These are phyloP conservation scores for Periplaneta americana DNA, from an alignment of 1,140 invertebrate genomes.

Conservation along the genomic window DNA sequence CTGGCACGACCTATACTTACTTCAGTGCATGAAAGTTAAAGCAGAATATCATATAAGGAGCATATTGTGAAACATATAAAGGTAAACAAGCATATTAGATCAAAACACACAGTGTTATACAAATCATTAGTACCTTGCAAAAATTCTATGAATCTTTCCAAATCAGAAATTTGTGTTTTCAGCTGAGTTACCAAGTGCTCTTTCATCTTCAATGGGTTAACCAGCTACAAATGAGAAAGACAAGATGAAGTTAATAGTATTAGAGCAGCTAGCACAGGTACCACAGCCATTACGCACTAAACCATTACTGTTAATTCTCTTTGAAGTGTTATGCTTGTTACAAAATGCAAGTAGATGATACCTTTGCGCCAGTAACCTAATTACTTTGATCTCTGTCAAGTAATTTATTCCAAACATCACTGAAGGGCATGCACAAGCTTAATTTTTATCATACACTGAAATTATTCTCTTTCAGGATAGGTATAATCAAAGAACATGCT, in stretches of 20 bases:
- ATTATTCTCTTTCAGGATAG: no score
- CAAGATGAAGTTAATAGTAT: neutral
- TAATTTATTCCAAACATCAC: no score
- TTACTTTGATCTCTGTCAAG: no score
- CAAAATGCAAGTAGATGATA: no score
- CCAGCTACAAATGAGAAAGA: conserved; percentile 61
- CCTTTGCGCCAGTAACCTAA: no score
- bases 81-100: neutral
- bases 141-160: conserved; percentile 96
- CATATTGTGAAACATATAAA: neutral
- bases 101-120: neutral
- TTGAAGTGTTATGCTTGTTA: neutral
- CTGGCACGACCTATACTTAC: no score
- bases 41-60: neutral
- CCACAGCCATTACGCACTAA: neutral
- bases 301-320: neutral
- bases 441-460: no score
- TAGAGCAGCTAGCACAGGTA: neutral
- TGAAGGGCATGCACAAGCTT: no score
- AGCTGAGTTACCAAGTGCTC: conserved; percentile 91
- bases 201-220: conserved; percentile 93
- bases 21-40: neutral
- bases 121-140: conserved; percentile 64
- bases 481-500: no score
- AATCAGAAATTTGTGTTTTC: conserved; percentile 93